Evolutionary conservation across 2,797 vertebrate species (phyloP).

Genomic region (Clangula hyemalis): DNA sequence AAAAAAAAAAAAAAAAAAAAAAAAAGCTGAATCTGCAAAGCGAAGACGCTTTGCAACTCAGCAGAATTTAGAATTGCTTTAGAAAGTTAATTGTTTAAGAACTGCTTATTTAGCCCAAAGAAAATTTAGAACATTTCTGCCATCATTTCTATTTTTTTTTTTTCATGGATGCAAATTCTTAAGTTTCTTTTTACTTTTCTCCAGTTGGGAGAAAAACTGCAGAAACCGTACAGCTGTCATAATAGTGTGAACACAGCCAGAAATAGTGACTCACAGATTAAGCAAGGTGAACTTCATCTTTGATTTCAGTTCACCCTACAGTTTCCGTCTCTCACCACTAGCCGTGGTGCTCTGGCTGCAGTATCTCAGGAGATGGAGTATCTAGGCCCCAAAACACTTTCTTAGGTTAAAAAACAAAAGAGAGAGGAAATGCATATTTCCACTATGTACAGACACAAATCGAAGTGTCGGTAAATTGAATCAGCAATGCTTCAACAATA

Average conservation of each 20-base stretch:
- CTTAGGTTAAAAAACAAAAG: not conserved
- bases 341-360: not conserved
- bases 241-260: conserved; percentile 38
- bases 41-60: conserved; percentile 2
- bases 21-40: conserved; percentile 11
- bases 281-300: conserved; percentile 33
- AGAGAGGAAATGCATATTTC: not conserved
- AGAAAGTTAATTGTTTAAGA: conserved; percentile 42
- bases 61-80: conserved; percentile 21
- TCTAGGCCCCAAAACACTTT: not conserved
- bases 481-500: not conserved
- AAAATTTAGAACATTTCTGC: conserved; percentile 14
- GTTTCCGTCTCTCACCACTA: not conserved
- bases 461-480: not conserved
- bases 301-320: conserved; percentile 6
- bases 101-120: conserved; percentile 2
- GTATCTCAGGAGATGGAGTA: not conserved
- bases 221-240: conserved; percentile 51
- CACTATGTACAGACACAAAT: not conserved
- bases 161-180: not conserved
- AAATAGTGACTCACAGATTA: conserved; percentile 38
- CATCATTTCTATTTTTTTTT: conserved; percentile 1
- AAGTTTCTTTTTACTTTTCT: conserved; percentile 35
- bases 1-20: not conserved
- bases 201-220: not conserved